Conservation (phyloP, 2,797 vertebrate species). For the Sciurus vulgaris region DNA sequence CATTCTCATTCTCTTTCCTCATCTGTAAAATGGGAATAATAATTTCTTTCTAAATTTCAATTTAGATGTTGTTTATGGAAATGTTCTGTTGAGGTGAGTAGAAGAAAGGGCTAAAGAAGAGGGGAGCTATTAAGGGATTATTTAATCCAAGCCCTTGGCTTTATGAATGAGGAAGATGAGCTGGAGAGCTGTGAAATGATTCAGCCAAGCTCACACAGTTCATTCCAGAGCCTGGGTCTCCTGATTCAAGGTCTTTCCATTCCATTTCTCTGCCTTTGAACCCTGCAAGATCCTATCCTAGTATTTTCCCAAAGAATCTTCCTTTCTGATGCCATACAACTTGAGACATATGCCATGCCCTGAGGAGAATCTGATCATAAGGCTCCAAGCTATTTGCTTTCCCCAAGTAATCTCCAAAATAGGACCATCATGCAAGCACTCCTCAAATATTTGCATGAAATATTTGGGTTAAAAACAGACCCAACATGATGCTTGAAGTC, state of each 20-base stretch:
- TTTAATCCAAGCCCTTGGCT: not conserved
- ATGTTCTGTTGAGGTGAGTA: constrained; percentile 30
- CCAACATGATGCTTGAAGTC: constrained; percentile 11
- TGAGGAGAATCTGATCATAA: not conserved
- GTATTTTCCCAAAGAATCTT: not conserved
- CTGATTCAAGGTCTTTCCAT: not conserved
- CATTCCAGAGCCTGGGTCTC: not conserved
- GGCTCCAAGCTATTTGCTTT: not conserved
- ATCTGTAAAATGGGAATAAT: constrained; percentile 36
- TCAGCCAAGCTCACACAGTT: not conserved
- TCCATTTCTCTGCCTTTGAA: not conserved
- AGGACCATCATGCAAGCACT: not conserved
- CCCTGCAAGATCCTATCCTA: not conserved
- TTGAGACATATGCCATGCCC: not conserved
- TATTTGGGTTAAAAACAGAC: not conserved
- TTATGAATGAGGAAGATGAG: not conserved
- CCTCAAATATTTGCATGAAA: not conserved
- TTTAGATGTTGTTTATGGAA: not conserved
- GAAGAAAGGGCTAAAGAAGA: not conserved
- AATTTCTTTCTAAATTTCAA: not conserved
- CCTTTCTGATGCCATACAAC: not conserved
- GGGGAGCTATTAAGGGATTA: not conserved
- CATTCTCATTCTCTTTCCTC: not conserved
- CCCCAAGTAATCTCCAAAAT: not conserved
- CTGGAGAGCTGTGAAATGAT: not conserved